Evolutionary conservation across 2,888 invertebrate genomes (phyloP).

Genomic region (Chloromyia formosa): DNA sequence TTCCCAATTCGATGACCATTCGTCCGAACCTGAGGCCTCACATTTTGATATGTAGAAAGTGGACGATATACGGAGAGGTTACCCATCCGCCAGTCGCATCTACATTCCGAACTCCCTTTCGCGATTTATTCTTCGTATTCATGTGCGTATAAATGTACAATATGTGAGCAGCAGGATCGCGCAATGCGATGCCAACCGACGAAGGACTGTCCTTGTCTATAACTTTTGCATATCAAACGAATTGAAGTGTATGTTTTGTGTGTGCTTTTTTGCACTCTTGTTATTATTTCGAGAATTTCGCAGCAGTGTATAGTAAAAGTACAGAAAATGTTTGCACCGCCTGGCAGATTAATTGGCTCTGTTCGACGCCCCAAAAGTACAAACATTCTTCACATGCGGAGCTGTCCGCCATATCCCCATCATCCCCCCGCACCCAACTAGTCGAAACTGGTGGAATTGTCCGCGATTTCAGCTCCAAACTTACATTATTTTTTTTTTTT

Average conservation of each 20-base stretch:
- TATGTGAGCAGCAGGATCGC: background rate
- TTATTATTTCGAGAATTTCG: conserved; percentile 39
- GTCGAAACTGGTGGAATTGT: background rate
- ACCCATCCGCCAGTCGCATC: conserved; percentile 6
- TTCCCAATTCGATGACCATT: conserved; percentile 25
- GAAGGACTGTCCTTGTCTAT: conserved; percentile 44
- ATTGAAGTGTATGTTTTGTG: conserved; percentile 45
- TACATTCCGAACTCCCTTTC: conserved; percentile 4
- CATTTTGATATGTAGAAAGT: background rate
- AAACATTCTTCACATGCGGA: conserved; percentile 32
- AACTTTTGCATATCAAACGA: conserved; percentile 50
- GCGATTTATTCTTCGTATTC: conserved; percentile 30
- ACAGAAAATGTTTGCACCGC: conserved; percentile 48
- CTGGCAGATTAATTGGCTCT: conserved; percentile 51
- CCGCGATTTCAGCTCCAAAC: conserved; percentile 33
- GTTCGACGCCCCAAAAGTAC: conserved; percentile 51
- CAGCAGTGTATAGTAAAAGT: conserved; percentile 31
- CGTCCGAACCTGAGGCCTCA: conserved; percentile 5
- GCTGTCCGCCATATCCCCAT: background rate
- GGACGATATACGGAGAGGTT: background rate
- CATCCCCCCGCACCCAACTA: no score
- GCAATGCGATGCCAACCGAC: background rate
- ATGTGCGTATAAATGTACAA: conserved; percentile 37
- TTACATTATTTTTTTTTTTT: conserved; percentile 25
- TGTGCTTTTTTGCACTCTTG: conserved; percentile 35